Percentiles rank a stretch among this genome's conserved stretches.
Conservation (phyloP, 2,113 vertebrate species). For the Engystomops pustulosus region DNA sequence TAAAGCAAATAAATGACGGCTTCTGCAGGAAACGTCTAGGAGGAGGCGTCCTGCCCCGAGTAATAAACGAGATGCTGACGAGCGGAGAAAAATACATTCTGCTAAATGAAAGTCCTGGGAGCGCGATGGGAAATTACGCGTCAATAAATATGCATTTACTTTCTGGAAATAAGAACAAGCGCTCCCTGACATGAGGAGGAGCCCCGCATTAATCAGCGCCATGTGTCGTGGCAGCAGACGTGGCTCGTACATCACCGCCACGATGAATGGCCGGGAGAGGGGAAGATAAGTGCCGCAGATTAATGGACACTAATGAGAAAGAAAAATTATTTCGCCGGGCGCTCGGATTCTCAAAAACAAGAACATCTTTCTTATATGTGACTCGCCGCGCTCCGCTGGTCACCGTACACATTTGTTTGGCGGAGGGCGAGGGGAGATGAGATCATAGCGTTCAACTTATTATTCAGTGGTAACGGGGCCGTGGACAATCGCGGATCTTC, state of each 20-base stretch:
- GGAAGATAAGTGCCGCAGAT: not conserved
- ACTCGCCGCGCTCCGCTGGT: not conserved
- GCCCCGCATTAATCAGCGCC: conserved; percentile 14
- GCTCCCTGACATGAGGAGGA: not conserved
- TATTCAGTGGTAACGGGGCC: too few species aligned
- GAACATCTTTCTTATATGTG: not conserved
- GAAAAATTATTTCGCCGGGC: not conserved
- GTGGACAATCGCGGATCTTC: too few species aligned
- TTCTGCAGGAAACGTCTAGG: not conserved
- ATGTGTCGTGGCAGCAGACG: not conserved
- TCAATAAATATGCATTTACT: conserved; percentile 44
- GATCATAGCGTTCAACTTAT: too few species aligned
- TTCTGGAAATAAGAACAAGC: conserved; percentile 22
- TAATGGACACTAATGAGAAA: conserved; percentile 21
- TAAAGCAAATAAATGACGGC: not conserved
- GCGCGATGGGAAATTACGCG: conserved; percentile 17
- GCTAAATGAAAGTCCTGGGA: not conserved
- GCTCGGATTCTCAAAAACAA: not conserved
- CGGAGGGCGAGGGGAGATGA: too few species aligned
- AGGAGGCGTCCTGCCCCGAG: not conserved
- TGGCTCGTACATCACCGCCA: not conserved
- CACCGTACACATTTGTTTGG: not conserved
- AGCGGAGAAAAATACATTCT: conserved; percentile 32
- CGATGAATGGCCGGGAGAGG: not conserved
- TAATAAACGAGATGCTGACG: conserved; percentile 34